Base-by-base conservation (phyloP, 92 coral and sea anemone genomes). In the Phenganax marumi region DNA sequence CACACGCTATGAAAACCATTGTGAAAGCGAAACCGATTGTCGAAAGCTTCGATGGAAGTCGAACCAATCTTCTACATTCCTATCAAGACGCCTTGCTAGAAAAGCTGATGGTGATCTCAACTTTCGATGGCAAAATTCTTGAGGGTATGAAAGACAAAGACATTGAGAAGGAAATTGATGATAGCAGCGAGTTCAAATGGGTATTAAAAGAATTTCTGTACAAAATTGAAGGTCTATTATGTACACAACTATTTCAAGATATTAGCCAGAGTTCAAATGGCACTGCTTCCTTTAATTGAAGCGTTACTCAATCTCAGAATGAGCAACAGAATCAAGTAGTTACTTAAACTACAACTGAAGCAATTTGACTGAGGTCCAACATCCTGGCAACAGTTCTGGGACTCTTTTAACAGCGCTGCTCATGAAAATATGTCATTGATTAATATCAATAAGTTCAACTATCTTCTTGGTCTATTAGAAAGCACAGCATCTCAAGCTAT, bases 371-470 rank as follows among this genome's bases (percentile, higher is more conserved):
- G 90, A 24, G 83, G 75, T 60, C 87, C 87, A 7, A 83, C 55
- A 52, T 12, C 11, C 14, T 76, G 90, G 90, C 87, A 83, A 24
- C 71, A 74, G 19, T 88, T 81, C 65, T 83, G 87, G 84, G 87
- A 83, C 47, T 83, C 80, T 0, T 87, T 82, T 57, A 56, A 72
- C 12, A 64, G 77, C 56, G 81, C 79, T 16, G 79, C 83, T 10
- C 86, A 82, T 51, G 54, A 24, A 7, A 87, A 83, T 50, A 7
- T 10, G 49, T 77, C 48, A 66, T 52, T 68, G 18, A 66, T 79
- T n/a, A 70, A 49, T 0, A 62, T 82, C 12, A 79, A 87, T 24
- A 85, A 61, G 50, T 81, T 76, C 39, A 49, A 81, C 22, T 61
- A 81, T 54, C 33, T 56, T 21, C 75, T 24, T 54, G 84, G 53